A percentile compares a stretch with the other conserved stretches of the same genome.
These are phyloP conservation scores for Pilophorus perplexus DNA, from an alignment of 2,888 invertebrate species.

Conservation along the genomic window DNA sequence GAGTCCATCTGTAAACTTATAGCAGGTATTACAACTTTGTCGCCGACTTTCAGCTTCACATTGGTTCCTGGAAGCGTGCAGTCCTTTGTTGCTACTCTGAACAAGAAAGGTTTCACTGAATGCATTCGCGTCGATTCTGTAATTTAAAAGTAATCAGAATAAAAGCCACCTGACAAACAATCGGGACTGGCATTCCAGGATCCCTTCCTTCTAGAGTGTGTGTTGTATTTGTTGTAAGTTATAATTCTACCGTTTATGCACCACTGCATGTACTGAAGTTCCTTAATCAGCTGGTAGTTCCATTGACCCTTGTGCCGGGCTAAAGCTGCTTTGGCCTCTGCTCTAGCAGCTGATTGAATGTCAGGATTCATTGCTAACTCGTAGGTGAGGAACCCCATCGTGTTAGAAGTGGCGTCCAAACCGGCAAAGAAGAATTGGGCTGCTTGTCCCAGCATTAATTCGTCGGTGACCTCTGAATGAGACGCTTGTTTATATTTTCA, in stretches of 20 bases:
- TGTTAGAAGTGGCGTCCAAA: conserved; percentile 34
- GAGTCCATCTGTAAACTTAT: conserved; percentile 26
- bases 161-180: background rate
- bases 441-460: conserved; percentile 20
- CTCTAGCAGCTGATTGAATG: conserved; percentile 5
- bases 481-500: background rate
- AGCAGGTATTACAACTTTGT: conserved; percentile 31
- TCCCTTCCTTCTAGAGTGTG: background rate
- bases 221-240: too few relatives aligned
- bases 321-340: conserved; percentile 8
- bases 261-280: conserved; percentile 28
- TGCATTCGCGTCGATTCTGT: conserved; percentile 33
- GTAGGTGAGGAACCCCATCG: conserved; percentile 30
- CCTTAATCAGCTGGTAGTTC: conserved; percentile 18
- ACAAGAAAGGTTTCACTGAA: conserved; percentile 25
- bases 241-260: conserved; percentile 28
- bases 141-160: background rate
- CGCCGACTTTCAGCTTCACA: conserved; percentile 13
- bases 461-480: conserved; percentile 30
- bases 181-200: background rate
- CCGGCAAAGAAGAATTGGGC: conserved; percentile 37
- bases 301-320: background rate
- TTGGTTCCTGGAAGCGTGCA: conserved; percentile 12
- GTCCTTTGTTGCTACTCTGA: conserved; percentile 27
- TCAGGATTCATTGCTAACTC: conserved; percentile 19